Conservation (phyloP, 2,888 invertebrate species). For the Arenicola marina region DNA sequence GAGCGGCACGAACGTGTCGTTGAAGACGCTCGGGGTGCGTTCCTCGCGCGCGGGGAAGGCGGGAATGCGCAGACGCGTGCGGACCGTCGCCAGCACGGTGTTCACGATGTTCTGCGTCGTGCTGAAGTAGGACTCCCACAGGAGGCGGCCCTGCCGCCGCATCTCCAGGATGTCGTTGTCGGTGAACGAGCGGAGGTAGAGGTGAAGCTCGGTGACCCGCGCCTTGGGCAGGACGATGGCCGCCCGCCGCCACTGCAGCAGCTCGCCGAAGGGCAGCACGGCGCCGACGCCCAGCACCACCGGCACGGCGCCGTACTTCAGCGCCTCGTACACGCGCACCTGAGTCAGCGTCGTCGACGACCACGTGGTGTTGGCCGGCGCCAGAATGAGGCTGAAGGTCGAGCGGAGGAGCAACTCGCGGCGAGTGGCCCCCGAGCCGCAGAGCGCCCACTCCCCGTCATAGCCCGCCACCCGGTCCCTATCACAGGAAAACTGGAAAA, state of each 20-base stretch:
- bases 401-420: slow-evolving; percentile 66
- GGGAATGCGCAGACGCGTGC: slow-evolving; percentile 85
- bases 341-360: slow-evolving; percentile 63
- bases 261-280: slow-evolving; percentile 79
- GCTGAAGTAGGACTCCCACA: slow-evolving; percentile 91
- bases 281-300: slow-evolving; percentile 80
- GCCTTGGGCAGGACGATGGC: slow-evolving; percentile 63
- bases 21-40: slow-evolving; percentile 80
- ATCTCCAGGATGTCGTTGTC: slow-evolving; percentile 67
- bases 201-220: slow-evolving; percentile 81
- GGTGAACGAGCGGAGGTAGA: slow-evolving; percentile 78
- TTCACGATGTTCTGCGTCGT: slow-evolving; percentile 84
- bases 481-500: slow-evolving; percentile 81
- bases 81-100: slow-evolving; percentile 78
- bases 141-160: slow-evolving; percentile 82
- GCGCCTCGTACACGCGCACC: slow-evolving; percentile 85
- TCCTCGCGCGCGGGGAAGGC: slow-evolving; percentile 76
- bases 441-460: slow-evolving; percentile 85
- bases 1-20: slow-evolving; percentile 80
- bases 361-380: slow-evolving; percentile 73
- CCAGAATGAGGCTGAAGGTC: slow-evolving; percentile 82
- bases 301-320: slow-evolving; percentile 87
- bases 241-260: slow-evolving; percentile 65
- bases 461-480: slow-evolving; percentile 42
- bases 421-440: slow-evolving; percentile 68